Conservation (phyloP, 2,113 vertebrate species). For the Muntiacus reevesi region DNA sequence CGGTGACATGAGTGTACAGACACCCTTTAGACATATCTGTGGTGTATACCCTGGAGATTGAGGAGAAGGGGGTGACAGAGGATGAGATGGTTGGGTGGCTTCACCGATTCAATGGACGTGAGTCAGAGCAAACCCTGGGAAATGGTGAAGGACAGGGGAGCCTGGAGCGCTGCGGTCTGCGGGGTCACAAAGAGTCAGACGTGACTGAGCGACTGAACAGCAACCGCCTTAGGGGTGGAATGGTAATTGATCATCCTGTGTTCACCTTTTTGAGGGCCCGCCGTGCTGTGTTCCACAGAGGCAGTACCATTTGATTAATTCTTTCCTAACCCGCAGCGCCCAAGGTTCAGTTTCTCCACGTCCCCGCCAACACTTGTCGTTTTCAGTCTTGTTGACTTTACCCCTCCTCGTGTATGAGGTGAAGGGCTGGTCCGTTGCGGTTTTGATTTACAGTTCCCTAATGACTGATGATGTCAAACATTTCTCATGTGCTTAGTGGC, state of each 20-base stretch:
- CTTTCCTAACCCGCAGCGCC: accelerated
- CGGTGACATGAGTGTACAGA: accelerated
- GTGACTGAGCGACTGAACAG: neutral
- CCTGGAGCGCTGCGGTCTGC: neutral
- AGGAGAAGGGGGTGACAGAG: neutral
- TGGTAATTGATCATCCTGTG: neutral
- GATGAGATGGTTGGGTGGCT: neutral
- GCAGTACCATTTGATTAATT: neutral
- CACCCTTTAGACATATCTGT: accelerated
- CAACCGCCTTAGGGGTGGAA: neutral
- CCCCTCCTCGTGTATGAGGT: accelerated
- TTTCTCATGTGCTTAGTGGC: neutral
- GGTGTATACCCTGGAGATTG: neutral
- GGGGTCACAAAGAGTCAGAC: neutral
- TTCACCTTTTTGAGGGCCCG: neutral
- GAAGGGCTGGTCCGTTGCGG: neutral
- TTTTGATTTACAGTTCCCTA: neutral
- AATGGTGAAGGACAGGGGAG: neutral
- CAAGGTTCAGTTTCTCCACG: accelerated
- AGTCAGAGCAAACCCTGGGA: neutral
- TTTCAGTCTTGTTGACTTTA: neutral
- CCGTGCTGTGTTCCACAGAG: neutral
- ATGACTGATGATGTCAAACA: accelerated
- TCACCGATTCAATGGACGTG: neutral
- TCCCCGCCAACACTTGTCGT: neutral